These are phyloP conservation scores for Scaptomyza caliginosa DNA, from an alignment of 2,888 invertebrate species.

Conservation along the genomic window DNA sequence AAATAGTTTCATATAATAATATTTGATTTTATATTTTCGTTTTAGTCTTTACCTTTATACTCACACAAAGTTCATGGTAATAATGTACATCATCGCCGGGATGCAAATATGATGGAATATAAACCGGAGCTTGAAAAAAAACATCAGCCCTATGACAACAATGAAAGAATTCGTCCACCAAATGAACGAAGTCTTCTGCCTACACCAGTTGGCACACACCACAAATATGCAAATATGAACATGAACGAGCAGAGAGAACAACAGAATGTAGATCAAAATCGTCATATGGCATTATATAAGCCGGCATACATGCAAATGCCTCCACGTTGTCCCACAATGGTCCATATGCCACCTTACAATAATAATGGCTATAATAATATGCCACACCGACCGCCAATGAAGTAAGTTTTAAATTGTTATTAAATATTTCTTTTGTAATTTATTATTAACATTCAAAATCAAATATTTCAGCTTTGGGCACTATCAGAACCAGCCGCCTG, in stretches of 20 bases:
- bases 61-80: slow-evolving; percentile 32
- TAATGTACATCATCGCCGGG: slow-evolving; percentile 43
- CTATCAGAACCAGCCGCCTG: slow-evolving; percentile 61
- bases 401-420: slow-evolving; percentile 34
- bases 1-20: neutral
- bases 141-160: slow-evolving; percentile 32
- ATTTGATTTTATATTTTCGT: neutral
- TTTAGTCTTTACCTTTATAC: slow-evolving; percentile 44
- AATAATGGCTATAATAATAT: slow-evolving; percentile 68
- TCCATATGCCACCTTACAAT: slow-evolving; percentile 59
- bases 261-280: slow-evolving; percentile 45
- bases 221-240: slow-evolving; percentile 50
- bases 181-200: slow-evolving; percentile 63
- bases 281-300: slow-evolving; percentile 60
- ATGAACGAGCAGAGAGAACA: slow-evolving; percentile 44
- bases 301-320: slow-evolving; percentile 58
- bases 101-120: slow-evolving; percentile 43
- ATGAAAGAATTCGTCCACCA: slow-evolving; percentile 27
- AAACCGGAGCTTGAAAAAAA: slow-evolving; percentile 48
- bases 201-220: slow-evolving; percentile 54
- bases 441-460: neutral
- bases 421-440: neutral
- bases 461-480: slow-evolving; percentile 53
- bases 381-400: slow-evolving; percentile 56
- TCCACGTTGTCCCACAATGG: slow-evolving; percentile 51